Evolutionary conservation across 2,888 invertebrate species (phyloP).

Genomic region (Eumacrocentrus americanus): DNA sequence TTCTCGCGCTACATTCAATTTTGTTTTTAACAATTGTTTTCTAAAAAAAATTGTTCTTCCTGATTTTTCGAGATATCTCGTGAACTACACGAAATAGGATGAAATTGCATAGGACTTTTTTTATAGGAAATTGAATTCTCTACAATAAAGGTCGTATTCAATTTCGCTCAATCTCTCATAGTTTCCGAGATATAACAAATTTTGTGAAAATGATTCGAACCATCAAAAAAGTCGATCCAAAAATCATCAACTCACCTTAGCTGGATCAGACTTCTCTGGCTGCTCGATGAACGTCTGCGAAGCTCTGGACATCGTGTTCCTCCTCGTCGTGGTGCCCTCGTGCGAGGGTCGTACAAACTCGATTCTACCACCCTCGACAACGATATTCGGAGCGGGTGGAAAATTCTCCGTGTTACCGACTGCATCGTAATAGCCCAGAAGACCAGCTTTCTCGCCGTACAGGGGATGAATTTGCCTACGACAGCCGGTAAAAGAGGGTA

Average conservation of each 20-base stretch:
- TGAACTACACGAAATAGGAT: no score
- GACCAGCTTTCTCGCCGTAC: constrained; percentile 59
- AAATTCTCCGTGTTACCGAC: constrained; percentile 58
- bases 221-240: no score
- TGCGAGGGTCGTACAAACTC: constrained; percentile 63
- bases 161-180: no score
- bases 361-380: constrained; percentile 63
- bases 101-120: no score
- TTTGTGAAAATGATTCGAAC: no score
- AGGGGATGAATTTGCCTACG: constrained; percentile 61
- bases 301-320: constrained; percentile 49
- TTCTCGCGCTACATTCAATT: no score
- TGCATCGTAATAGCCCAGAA: constrained; percentile 57
- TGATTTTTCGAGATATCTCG: no score
- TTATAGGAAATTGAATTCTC: no score
- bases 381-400: constrained; percentile 62
- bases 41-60: no score
- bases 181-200: no score
- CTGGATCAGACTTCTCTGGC: constrained; percentile 54
- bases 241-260: constrained; percentile 53
- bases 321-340: constrained; percentile 52
- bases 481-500: constrained; percentile 49
- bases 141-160: no score
- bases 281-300: constrained; percentile 55
- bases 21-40: no score